These are phyloP conservation scores for Cygnus olor DNA, from an alignment of 2,797 vertebrate species.

Conservation along the genomic window DNA sequence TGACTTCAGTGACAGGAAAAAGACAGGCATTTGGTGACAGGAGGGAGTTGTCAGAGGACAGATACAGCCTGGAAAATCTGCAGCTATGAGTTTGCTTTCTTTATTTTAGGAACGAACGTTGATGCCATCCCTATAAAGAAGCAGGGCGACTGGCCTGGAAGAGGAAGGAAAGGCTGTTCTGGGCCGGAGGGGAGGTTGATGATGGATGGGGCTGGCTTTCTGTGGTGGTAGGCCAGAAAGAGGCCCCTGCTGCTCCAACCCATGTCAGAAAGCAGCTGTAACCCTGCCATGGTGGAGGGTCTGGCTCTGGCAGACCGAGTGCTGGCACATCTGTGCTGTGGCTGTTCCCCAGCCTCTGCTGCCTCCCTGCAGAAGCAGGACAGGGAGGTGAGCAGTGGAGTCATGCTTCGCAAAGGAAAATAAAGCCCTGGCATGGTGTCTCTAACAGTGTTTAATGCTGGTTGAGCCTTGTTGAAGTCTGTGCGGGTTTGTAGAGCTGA, in stretches of 20 bases:
- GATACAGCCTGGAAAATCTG: neutral
- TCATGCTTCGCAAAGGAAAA: neutral
- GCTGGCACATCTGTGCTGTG: neutral
- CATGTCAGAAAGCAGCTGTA: neutral
- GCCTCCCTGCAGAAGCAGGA: neutral
- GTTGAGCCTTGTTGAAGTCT: neutral
- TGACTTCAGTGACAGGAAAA: neutral
- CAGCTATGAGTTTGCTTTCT: neutral
- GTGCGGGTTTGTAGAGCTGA: neutral
- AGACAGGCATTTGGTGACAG: neutral
- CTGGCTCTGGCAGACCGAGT: neutral
- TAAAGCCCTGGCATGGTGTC: neutral
- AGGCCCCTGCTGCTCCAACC: neutral
- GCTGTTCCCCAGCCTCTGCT: neutral
- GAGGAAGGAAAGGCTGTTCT: neutral
- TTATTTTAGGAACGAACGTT: neutral
- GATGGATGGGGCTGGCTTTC: fast-evolving
- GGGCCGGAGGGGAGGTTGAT: neutral
- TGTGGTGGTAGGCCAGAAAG: neutral
- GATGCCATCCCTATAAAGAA: fast-evolving
- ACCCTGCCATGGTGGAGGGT: neutral
- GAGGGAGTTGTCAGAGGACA: neutral
- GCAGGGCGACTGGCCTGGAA: neutral
- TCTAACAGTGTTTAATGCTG: neutral
- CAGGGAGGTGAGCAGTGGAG: fast-evolving